Evolutionary conservation across 2,888 invertebrate genomes (phyloP).

Genomic region (Lottia scabra): DNA sequence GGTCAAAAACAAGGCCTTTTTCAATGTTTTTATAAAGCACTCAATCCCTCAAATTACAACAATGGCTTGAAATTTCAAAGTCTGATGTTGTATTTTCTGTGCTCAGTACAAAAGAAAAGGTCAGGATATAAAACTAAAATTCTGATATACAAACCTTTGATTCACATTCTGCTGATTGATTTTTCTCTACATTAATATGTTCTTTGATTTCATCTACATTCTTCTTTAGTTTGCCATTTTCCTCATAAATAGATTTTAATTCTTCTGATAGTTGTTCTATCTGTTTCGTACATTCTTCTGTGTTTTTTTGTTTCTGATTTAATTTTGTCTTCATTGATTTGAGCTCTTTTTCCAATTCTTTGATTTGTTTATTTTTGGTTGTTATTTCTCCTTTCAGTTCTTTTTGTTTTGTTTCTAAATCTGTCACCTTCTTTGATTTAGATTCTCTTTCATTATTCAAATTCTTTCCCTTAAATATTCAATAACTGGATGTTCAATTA

Average conservation of each 20-base stretch:
- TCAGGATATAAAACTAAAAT: no score
- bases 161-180: no score
- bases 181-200: neutral
- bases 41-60: no score
- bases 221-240: neutral
- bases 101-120: no score
- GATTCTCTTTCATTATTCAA: slow-evolving; percentile 39
- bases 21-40: no score
- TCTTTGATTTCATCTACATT: slow-evolving; percentile 2
- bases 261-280: slow-evolving; percentile 18
- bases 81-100: no score
- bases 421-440: slow-evolving; percentile 39
- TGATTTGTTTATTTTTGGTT: slow-evolving; percentile 50
- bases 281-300: slow-evolving; percentile 30
- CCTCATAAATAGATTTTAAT: slow-evolving; percentile 1
- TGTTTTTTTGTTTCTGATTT: slow-evolving; percentile 27
- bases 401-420: slow-evolving; percentile 48
- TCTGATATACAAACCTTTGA: no score
- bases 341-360: slow-evolving; percentile 59
- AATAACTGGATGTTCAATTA: neutral
- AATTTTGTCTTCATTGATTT: slow-evolving; percentile 37
- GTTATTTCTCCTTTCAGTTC: slow-evolving; percentile 41
- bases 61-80: no score
- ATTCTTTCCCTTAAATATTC: slow-evolving; percentile 34
- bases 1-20: no score